Percentiles rank a stretch among this genome's conserved stretches.
These are phyloP conservation scores for Parasteatoda tepidariorum DNA, from an alignment of 1,140 invertebrate genomes.

Conservation along the genomic window DNA sequence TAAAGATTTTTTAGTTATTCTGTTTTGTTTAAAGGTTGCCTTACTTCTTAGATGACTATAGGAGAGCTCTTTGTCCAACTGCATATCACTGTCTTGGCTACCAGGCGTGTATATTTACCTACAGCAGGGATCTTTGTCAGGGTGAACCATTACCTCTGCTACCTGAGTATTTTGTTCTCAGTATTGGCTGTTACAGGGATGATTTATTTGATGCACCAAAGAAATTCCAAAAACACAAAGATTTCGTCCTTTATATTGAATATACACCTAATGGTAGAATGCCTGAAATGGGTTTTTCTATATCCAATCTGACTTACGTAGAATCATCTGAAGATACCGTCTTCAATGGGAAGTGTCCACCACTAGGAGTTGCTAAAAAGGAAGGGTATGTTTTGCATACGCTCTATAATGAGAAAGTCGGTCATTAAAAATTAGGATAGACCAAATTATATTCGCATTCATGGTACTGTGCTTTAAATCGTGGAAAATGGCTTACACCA, in stretches of 20 bases:
- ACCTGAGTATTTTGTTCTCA: neutral
- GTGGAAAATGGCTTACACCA: too few species aligned
- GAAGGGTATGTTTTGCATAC: neutral
- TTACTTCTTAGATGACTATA: neutral
- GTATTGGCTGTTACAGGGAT: constrained; percentile 7
- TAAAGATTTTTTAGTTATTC: neutral
- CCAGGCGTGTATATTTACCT: constrained; percentile 21
- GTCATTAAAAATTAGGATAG: too few species aligned
- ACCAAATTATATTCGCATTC: too few species aligned
- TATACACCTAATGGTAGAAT: neutral
- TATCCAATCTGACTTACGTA: neutral
- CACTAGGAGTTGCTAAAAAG: neutral
- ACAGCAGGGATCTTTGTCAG: neutral
- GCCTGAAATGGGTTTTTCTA: neutral
- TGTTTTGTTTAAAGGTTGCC: neutral
- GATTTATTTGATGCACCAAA: neutral
- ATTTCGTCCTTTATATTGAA: constrained; percentile 11
- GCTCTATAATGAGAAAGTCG: too few species aligned
- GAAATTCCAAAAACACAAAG: constrained; percentile 26
- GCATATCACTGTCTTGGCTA: constrained; percentile 35
- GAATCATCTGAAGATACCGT: constrained; percentile 2
- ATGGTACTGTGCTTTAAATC: too few species aligned
- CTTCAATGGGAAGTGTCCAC: neutral
- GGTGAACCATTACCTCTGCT: neutral
- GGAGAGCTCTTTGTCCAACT: neutral